Evolutionary conservation across 2,113 vertebrate genomes (phyloP).

Genomic region (Emydocephalus ijimae): DNA sequence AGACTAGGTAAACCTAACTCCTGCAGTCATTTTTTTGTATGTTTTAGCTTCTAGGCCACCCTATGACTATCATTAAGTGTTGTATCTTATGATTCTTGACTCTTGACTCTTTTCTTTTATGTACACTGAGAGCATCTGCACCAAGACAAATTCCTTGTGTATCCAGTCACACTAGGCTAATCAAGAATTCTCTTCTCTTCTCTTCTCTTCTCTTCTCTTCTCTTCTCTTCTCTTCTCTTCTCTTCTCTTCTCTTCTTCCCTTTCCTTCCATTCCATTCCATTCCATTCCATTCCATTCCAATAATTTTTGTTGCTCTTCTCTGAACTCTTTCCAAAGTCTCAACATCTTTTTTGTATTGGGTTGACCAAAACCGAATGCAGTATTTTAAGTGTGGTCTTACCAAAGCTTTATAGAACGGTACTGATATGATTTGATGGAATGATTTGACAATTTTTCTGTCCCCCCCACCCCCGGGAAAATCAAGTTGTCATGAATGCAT

Average conservation of each 20-base stretch:
- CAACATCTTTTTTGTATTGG: neutral
- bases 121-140: no score
- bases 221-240: no score
- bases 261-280: no score
- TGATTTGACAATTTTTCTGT: neutral
- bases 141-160: no score
- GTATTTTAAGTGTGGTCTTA: neutral
- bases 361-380: neutral
- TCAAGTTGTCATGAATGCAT: neutral
- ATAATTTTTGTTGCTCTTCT: neutral
- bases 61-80: no score
- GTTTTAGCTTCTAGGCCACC: neutral
- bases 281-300: neutral
- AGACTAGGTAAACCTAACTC: neutral
- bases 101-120: no score
- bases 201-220: no score
- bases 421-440: neutral
- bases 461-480: neutral
- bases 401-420: neutral
- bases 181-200: no score
- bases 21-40: neutral
- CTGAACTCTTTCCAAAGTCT: neutral
- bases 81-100: no score
- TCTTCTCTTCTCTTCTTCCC: no score
- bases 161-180: no score